phyloP scores from a whole-genome alignment of 1,140 invertebrate species.

The Coptotermes formosanus region DNA sequence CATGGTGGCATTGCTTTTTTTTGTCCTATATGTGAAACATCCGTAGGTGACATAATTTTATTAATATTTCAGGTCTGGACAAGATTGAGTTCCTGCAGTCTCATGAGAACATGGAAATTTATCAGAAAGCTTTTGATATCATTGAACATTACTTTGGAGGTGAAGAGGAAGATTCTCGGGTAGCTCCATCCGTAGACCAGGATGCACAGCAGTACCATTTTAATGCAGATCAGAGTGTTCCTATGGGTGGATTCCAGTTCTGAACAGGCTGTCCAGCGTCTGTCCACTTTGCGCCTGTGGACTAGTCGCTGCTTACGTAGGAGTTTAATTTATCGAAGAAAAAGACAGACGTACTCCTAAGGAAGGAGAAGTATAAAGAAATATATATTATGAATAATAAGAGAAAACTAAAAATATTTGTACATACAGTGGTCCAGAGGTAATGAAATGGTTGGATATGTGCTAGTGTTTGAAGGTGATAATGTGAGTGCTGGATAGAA shows the following conservation, averaged over 20 bases:
- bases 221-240: slow-evolving; percentile 66
- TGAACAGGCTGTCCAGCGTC: slow-evolving; percentile 1
- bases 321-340: background rate
- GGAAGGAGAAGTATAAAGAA: background rate
- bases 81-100: slow-evolving; percentile 97
- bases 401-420: background rate
- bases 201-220: slow-evolving; percentile 78
- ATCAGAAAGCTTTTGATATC: slow-evolving; percentile 94
- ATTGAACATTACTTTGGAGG: slow-evolving; percentile 94
- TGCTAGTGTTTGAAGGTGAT: background rate
- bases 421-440: background rate
- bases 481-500: background rate
- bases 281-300: background rate
- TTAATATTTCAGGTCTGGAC: slow-evolving; percentile 73
- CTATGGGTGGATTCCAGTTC: slow-evolving; percentile 42
- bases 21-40: no score
- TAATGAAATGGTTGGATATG: background rate
- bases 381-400: slow-evolving; percentile 11
- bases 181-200: slow-evolving; percentile 76
- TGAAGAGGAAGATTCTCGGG: slow-evolving; percentile 83
- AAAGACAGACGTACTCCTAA: background rate
- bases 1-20: no score
- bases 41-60: background rate
- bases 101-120: slow-evolving; percentile 94
- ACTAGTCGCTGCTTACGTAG: slow-evolving; percentile 8